Base-by-base conservation (phyloP, 1,140 invertebrate genomes). In the Geopemphigus sp. region DNA sequence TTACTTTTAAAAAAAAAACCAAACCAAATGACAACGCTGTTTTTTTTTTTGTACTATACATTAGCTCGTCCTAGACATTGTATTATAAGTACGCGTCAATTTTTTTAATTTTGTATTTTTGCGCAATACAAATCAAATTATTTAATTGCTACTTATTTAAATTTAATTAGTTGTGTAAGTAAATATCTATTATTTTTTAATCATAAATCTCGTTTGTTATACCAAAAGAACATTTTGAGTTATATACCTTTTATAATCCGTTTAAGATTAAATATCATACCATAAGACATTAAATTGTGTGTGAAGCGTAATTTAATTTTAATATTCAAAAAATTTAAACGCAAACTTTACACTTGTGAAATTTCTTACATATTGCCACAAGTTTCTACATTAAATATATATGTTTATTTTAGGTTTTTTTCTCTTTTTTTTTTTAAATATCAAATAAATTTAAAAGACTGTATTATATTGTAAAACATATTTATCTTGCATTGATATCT, bases 141-240 rank as follows among this genome's bases (percentile, higher is more conserved):
- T 50, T 68, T 68, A 47, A 24, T 68, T 66, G 14, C 64, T 68
- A 68, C 19, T 66, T 66, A 66, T n/a, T 45, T 68, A 47, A 45
- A 22, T 24, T 68, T 68, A 47, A 68, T 15, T 68, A 22, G 11
- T 22, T 68, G 39, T 68, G 12, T 68, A 17, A 47, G 39, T 68
- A 5, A 47, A 26, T 26, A 19, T 14, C 39, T 22, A 45, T 12
- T 45, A 45, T 6, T 45, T 0, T 22, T 45, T 47, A 47, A 1
- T 24, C 50, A 50, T 68, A 14, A 68, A 68, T 68, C 45, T 68
- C 66, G 50, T 68, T 50, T 22, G 47, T 64, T 45, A n/a, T 39
- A 50, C 47, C 45, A 68, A 50, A 68, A 32, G 11, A 6, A 47
- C 50, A 68, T 10, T 68, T 4, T 47, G 19, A 10, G 17, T 45